A percentile compares a stretch with the other conserved stretches of the same genome.
Conservation (phyloP, 1,140 invertebrate species). For the Phthorimaea operculella region DNA sequence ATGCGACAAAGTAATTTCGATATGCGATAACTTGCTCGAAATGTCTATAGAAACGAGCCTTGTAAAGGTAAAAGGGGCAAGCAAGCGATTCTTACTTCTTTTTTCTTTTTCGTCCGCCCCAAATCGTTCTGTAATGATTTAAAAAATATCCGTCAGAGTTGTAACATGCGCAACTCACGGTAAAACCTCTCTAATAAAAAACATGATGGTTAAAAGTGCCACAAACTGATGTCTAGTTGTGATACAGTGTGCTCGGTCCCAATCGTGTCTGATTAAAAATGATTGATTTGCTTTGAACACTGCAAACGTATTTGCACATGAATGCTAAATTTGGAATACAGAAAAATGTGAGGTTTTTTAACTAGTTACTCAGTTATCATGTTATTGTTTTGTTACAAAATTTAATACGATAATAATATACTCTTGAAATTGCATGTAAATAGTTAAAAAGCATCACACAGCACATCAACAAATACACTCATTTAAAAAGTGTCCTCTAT, state of each 20-base stretch:
- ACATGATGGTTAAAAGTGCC: not conserved
- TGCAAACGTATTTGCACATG: not conserved
- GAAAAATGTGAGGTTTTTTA: not conserved
- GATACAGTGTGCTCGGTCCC: not conserved
- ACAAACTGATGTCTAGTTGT: not conserved
- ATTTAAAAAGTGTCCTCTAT: too few species aligned
- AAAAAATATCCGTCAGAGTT: constrained; percentile 59
- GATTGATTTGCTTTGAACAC: not conserved
- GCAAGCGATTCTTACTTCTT: constrained; percentile 88
- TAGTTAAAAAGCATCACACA: not conserved
- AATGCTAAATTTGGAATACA: not conserved
- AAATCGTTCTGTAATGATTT: constrained; percentile 82
- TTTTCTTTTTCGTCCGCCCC: constrained; percentile 96
- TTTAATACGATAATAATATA: not conserved
- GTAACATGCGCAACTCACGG: not conserved
- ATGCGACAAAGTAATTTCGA: constrained; percentile 39
- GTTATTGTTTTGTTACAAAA: not conserved
- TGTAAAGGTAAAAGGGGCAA: constrained; percentile 66
- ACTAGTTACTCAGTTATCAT: not conserved
- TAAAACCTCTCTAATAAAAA: not conserved
- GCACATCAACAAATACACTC: too few species aligned
- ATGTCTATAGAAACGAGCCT: constrained; percentile 60
- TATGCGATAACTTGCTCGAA: constrained; percentile 61
- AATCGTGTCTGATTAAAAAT: constrained; percentile 1
- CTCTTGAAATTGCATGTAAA: too few species aligned